Evolutionary conservation across 2,113 vertebrate species (phyloP).

Genomic region (Balaeniceps rex): DNA sequence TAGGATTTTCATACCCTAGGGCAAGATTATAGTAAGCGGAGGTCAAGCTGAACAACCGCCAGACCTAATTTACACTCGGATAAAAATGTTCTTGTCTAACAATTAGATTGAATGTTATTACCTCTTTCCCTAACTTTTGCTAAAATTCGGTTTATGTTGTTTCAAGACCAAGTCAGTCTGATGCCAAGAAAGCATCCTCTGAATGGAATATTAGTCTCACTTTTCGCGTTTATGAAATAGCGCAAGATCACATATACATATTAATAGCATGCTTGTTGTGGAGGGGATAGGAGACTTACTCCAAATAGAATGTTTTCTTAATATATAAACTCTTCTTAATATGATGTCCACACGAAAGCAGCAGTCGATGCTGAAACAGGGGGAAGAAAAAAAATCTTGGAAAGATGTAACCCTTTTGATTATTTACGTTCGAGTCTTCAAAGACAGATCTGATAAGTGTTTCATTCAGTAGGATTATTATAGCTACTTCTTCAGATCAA

Average conservation of each 20-base stretch:
- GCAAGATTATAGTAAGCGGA: constrained; percentile 50
- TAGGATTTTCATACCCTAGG: constrained; percentile 57
- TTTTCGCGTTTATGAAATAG: not conserved
- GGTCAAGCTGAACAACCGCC: constrained; percentile 50
- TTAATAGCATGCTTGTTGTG: not conserved
- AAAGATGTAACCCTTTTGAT: not conserved
- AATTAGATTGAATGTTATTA: constrained; percentile 25
- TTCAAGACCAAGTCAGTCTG: not conserved
- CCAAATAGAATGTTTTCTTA: not conserved
- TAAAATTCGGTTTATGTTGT: not conserved
- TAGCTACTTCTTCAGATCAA: not conserved
- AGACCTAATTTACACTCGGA: constrained; percentile 38
- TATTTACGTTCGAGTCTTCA: not conserved
- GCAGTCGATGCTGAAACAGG: not conserved
- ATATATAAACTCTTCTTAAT: not conserved
- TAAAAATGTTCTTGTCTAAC: constrained; percentile 44
- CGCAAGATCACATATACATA: not conserved
- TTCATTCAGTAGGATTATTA: not conserved
- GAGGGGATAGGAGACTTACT: not conserved
- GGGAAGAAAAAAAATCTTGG: not conserved
- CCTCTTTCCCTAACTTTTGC: not conserved
- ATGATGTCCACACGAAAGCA: not conserved
- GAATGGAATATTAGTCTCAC: not conserved
- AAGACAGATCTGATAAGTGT: not conserved
- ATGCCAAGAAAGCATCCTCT: not conserved